These are phyloP conservation scores for Lemur catta DNA, from an alignment of 2,797 vertebrate species.

Conservation along the genomic window DNA sequence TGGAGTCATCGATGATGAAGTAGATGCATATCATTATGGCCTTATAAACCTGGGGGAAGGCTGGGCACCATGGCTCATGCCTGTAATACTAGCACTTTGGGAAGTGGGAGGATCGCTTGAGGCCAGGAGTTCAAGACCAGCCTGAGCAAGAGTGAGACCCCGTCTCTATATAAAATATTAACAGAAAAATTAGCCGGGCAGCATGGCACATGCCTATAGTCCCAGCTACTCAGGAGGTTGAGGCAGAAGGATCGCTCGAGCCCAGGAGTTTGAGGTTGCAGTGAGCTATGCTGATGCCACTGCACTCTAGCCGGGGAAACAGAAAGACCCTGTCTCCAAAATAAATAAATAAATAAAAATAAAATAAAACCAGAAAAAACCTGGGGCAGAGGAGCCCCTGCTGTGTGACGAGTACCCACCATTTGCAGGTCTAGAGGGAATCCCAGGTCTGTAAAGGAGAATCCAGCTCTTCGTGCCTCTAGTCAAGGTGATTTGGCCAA, in stretches of 20 bases:
- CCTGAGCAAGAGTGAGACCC: neutral
- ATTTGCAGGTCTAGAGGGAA: neutral
- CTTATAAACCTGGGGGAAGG: neutral
- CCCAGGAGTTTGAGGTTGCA: neutral
- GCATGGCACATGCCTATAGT: neutral
- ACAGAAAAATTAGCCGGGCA: neutral
- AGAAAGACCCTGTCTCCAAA: neutral
- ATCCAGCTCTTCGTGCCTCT: neutral
- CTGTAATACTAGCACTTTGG: neutral
- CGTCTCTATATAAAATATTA: neutral
- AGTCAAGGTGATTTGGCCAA: neutral
- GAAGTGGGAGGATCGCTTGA: neutral
- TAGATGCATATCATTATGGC: no score
- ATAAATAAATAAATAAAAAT: no score
- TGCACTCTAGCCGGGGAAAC: neutral
- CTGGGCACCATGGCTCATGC: neutral
- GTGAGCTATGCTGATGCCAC: neutral
- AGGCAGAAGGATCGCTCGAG: neutral
- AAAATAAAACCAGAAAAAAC: no score
- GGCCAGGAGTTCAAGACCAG: neutral
- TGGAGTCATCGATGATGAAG: neutral
- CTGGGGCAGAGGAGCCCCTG: neutral
- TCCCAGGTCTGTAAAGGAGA: neutral
- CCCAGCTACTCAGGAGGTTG: neutral
- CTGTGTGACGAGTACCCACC: neutral